Conservation (phyloP, 2,797 vertebrate species). For the Anisognathus igniventris region DNA sequence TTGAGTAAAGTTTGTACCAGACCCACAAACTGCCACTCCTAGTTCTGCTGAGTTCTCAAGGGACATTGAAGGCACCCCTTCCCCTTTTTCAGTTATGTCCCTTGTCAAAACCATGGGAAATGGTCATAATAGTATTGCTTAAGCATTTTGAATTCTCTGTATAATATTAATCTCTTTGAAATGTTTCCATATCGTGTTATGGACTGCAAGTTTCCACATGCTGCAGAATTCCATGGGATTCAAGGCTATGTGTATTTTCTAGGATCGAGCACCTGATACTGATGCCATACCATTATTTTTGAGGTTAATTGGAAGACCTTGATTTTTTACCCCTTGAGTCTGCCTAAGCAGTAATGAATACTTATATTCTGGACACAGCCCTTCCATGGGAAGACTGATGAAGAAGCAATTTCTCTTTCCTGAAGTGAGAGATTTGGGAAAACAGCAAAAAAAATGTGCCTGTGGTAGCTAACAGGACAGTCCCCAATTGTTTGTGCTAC, state of each 20-base stretch:
- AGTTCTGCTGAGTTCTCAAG: neutral
- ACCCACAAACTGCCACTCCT: neutral
- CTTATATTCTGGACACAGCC: neutral
- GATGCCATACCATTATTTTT: neutral
- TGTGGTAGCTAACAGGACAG: neutral
- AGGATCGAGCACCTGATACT: neutral
- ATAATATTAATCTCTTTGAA: neutral
- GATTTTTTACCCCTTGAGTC: neutral
- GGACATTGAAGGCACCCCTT: neutral
- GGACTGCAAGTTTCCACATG: neutral
- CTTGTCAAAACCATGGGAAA: neutral
- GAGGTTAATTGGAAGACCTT: conserved; percentile 10
- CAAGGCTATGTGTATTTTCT: neutral
- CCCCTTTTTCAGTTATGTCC: neutral
- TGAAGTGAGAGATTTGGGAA: neutral
- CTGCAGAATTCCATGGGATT: neutral
- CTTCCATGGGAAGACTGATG: neutral
- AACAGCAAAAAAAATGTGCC: neutral
- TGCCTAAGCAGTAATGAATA: neutral
- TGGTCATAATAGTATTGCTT: neutral
- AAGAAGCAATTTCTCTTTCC: neutral
- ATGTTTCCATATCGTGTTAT: neutral
- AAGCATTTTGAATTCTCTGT: neutral
- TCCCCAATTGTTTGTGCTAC: neutral
- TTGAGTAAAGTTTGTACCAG: neutral